These are phyloP conservation scores for Heliconius eleuchia DNA, from an alignment of 1,140 invertebrate genomes.

Conservation along the genomic window DNA sequence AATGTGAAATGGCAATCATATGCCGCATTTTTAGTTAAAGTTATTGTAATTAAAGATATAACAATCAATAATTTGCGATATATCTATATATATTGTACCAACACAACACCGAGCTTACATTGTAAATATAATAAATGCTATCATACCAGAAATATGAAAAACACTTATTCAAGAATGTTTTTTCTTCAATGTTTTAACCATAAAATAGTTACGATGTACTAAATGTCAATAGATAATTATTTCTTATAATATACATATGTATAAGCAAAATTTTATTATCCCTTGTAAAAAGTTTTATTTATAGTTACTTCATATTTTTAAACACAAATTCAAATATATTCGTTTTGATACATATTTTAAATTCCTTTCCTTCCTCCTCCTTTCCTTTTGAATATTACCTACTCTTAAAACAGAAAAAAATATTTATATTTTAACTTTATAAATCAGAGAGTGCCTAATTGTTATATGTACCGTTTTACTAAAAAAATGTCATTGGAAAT, in stretches of 20 bases:
- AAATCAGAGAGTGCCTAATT: too few species aligned
- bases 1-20: too few species aligned
- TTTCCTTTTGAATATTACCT: too few species aligned
- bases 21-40: neutral
- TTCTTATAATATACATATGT: neutral
- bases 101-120: neutral
- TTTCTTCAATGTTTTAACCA: neutral
- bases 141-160: neutral
- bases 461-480: too few species aligned
- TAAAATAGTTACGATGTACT: constrained; percentile 11
- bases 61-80: neutral
- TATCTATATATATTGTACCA: neutral
- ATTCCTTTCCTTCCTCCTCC: too few species aligned
- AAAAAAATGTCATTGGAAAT: too few species aligned
- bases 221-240: constrained; percentile 13
- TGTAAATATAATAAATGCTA: neutral
- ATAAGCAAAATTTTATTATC: neutral
- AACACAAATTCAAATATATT: too few species aligned
- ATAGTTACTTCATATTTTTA: neutral
- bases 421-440: too few species aligned
- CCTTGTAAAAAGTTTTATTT: neutral
- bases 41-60: neutral
- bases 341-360: too few species aligned
- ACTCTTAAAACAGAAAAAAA: too few species aligned
- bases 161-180: neutral